These are phyloP conservation scores for Sitta europaea DNA, from an alignment of 2,113 vertebrate genomes.

Conservation along the genomic window DNA sequence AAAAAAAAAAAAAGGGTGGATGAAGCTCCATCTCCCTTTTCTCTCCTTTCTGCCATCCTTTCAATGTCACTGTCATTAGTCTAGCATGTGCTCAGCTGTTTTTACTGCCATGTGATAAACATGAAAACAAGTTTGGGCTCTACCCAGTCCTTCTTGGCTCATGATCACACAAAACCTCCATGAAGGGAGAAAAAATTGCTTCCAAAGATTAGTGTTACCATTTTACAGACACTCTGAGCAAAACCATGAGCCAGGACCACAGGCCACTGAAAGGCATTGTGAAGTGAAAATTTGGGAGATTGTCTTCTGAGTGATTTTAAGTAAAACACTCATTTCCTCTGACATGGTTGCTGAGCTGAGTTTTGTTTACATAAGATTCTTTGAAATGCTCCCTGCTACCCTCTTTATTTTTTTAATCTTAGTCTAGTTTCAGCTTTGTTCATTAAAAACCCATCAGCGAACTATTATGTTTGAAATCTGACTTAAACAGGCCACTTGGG, in stretches of 20 bases:
- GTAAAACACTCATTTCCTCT: constrained; percentile 1
- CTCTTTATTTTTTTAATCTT: not conserved
- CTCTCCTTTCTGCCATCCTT: not conserved
- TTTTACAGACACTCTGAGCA: not conserved
- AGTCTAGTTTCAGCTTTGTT: constrained; percentile 14
- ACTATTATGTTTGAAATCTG: constrained; percentile 39
- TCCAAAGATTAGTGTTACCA: not conserved
- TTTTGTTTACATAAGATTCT: not conserved
- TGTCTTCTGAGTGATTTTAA: not conserved
- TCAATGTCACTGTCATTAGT: not conserved
- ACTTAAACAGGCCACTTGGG: constrained; percentile 39
- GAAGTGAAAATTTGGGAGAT: not conserved
- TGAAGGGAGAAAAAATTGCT: not conserved
- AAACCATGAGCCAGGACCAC: not conserved
- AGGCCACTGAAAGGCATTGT: not conserved
- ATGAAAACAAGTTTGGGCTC: not conserved
- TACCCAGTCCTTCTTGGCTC: not conserved
- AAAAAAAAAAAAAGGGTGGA: not conserved
- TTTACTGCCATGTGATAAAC: not conserved
- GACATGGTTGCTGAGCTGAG: not conserved
- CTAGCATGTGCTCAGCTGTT: not conserved
- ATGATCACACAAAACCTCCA: not conserved
- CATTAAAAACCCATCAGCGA: constrained; percentile 33
- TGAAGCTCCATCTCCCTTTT: not conserved
- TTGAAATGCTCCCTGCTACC: not conserved